These are phyloP conservation scores for Schlechtendalia chinensis DNA, from an alignment of 1,140 invertebrate species.

Conservation along the genomic window DNA sequence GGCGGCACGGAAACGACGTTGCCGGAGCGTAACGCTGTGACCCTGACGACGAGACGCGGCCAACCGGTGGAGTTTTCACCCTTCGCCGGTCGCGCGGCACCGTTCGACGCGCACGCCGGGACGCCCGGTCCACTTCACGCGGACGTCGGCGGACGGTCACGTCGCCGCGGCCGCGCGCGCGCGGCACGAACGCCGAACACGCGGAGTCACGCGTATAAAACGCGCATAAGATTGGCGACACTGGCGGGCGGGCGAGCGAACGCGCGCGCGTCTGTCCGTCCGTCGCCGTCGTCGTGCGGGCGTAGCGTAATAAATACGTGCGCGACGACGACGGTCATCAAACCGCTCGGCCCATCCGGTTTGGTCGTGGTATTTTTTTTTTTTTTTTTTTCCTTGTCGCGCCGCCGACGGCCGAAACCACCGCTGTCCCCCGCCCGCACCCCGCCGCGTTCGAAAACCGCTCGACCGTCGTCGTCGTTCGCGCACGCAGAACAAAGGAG, in stretches of 20 bases:
- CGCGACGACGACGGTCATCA: slow-evolving; percentile 34
- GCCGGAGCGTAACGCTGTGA: background rate
- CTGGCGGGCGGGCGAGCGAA: slow-evolving; percentile 4
- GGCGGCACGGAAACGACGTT: slow-evolving; percentile 6
- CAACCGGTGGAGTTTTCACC: slow-evolving; percentile 37
- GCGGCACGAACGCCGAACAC: background rate
- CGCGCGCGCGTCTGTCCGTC: slow-evolving; percentile 1
- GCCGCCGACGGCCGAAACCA: background rate
- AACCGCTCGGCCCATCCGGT: slow-evolving; percentile 47
- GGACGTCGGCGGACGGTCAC: background rate
- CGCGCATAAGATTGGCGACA: slow-evolving; percentile 36
- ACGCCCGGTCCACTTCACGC: no score
- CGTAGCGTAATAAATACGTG: slow-evolving; percentile 37
- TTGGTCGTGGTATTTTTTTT: slow-evolving; percentile 33
- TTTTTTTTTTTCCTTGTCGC: background rate
- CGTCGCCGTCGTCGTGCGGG: slow-evolving; percentile 30
- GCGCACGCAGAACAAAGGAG: slow-evolving; percentile 32
- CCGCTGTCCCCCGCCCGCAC: background rate
- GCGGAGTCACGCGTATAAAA: background rate
- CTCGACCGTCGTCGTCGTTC: background rate
- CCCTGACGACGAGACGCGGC: slow-evolving; percentile 10
- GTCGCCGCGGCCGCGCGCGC: background rate
- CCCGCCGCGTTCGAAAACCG: background rate
- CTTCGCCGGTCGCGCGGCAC: slow-evolving; percentile 19
- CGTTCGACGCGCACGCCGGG: background rate